Conservation (phyloP, 2,888 invertebrate genomes). For the Drosophila pseudotalamancana region DNA sequence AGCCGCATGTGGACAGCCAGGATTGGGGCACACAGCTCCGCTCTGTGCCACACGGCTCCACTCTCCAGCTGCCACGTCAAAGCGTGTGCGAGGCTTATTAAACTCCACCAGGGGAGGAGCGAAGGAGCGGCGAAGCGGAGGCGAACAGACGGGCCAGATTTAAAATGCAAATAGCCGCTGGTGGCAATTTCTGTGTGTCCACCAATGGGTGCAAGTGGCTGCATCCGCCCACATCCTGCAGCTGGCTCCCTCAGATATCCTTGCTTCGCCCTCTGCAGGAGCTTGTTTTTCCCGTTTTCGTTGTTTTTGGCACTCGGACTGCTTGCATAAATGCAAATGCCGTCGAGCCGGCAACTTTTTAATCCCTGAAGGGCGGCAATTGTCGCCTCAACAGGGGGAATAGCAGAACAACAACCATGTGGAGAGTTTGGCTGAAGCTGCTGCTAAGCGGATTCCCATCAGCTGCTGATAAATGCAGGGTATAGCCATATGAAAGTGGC, state of each 20-base stretch:
- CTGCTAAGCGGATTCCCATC: constrained; percentile 37
- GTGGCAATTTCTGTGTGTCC: constrained; percentile 60
- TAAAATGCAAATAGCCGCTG: constrained; percentile 70
- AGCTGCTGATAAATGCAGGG: constrained; percentile 39
- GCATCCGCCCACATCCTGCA: constrained; percentile 14
- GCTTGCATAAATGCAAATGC: constrained; percentile 70
- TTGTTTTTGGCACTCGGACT: constrained; percentile 14
- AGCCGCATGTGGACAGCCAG: constrained; percentile 42
- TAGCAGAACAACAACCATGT: constrained; percentile 29
- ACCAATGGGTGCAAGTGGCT: constrained; percentile 27
- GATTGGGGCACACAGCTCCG: background rate
- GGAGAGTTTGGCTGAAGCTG: constrained; percentile 2
- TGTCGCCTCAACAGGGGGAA: constrained; percentile 49
- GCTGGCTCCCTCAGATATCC: background rate
- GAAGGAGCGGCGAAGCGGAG: background rate
- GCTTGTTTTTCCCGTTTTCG: constrained; percentile 21
- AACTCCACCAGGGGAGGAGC: constrained; percentile 33
- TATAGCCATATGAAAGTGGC: constrained; percentile 2
- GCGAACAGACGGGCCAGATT: constrained; percentile 43
- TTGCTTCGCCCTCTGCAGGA: constrained; percentile 1
- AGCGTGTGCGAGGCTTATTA: constrained; percentile 59
- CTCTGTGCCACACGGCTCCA: too few species aligned
- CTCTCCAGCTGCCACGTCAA: constrained; percentile 15
- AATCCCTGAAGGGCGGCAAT: constrained; percentile 73
- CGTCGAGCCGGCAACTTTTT: constrained; percentile 64